These are phyloP conservation scores for Hyposmocoma kahamanoa DNA, from an alignment of 1,140 invertebrate species.

Conservation along the genomic window DNA sequence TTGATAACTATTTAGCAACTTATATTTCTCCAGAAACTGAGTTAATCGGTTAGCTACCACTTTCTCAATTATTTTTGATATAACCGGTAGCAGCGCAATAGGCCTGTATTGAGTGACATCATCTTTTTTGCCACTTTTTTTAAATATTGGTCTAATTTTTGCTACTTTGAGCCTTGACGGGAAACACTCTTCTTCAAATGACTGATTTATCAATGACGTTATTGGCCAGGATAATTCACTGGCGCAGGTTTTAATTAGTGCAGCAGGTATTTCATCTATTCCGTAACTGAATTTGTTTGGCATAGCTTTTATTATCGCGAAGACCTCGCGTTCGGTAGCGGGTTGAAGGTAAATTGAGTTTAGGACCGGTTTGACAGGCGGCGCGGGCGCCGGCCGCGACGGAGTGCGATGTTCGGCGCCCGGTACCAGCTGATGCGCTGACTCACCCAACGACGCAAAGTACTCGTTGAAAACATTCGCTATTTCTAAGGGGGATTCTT, in stretches of 20 bases:
- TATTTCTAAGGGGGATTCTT: not conserved
- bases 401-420: not conserved
- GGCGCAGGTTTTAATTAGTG: not conserved
- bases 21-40: not conserved
- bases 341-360: slow-evolving; percentile 1
- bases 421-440: too few species aligned
- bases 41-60: not conserved
- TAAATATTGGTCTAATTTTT: not conserved
- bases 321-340: not conserved
- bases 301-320: not conserved
- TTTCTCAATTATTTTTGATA: slow-evolving; percentile 7
- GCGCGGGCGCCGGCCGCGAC: not conserved
- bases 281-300: not conserved
- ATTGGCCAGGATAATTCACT: not conserved
- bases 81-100: not conserved
- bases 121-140: not conserved
- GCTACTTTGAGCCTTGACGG: not conserved
- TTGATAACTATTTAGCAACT: not conserved
- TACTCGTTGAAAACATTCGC: not conserved
- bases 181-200: not conserved
- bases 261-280: slow-evolving; percentile 4
- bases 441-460: too few species aligned
- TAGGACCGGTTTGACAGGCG: not conserved
- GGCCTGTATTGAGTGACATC: not conserved
- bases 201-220: not conserved